phyloP scores from a whole-genome alignment of 2,797 vertebrate genomes.

The Phrynocephalus vlangalii region DNA sequence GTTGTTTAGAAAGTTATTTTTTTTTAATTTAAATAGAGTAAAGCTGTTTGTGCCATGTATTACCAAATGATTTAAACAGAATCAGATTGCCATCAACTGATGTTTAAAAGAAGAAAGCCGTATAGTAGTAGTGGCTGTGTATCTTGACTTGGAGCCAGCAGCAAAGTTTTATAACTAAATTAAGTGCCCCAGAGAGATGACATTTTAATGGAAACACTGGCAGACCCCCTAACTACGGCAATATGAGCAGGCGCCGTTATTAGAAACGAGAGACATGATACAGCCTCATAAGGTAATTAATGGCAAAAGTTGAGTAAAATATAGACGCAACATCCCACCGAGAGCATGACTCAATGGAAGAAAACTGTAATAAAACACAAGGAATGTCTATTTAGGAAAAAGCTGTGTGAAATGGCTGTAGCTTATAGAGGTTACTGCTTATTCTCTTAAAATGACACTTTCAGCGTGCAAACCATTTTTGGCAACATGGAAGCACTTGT shows the following conservation, averaged over 20 bases:
- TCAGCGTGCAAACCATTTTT: conserved; percentile 67
- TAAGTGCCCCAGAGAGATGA: conserved; percentile 71
- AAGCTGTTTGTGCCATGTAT: background rate
- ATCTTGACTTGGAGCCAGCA: conserved; percentile 63
- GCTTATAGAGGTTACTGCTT: conserved; percentile 64
- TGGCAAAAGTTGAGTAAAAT: conserved; percentile 77
- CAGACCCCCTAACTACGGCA: conserved; percentile 70
- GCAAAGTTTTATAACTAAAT: conserved; percentile 72
- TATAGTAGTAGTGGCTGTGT: conserved; percentile 52
- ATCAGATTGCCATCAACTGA: conserved; percentile 22
- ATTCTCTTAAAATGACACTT: conserved; percentile 71
- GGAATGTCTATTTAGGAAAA: conserved; percentile 74
- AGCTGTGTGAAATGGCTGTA: conserved; percentile 69
- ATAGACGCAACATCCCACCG: conserved; percentile 68
- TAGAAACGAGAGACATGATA: conserved; percentile 79
- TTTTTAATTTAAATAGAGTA: conserved; percentile 43
- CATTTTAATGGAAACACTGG: conserved; percentile 79
- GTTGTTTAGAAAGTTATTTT: background rate
- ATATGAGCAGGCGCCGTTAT: conserved; percentile 67
- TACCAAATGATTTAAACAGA: conserved; percentile 39
- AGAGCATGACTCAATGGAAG: conserved; percentile 80
- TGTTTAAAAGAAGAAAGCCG: conserved; percentile 45
- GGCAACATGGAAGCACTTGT: conserved; percentile 52
- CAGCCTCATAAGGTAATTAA: conserved; percentile 81
- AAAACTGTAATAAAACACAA: conserved; percentile 79